Base-by-base conservation (phyloP, 2,113 vertebrate genomes). In the Misgurnus anguillicaudatus region DNA sequence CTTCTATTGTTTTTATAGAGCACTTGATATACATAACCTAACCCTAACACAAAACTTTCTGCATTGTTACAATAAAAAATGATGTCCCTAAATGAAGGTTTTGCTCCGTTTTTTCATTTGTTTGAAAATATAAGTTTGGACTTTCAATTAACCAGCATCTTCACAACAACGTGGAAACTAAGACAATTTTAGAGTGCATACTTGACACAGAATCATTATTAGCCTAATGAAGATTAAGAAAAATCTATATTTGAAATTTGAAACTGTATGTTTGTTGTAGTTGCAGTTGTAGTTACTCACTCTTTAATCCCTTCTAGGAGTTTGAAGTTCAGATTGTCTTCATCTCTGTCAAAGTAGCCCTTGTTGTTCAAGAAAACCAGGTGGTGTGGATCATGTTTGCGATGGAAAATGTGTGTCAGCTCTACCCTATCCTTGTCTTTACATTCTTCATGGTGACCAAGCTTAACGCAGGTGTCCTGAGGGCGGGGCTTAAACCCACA, bases 241-340 rank as follows among this genome's bases (percentile, higher is more conserved):
- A 53, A 0, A 51, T 63, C 9, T 21, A 62, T 63, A 0, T 24
- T 9, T 73, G 4, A 45, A 47, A 31, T 13, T 2, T 51, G 14
- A 51, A 3, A 51, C 14, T 51, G 2, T 51, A 11, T 9, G 17
- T 24, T 51, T 13, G 17, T 57, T 19, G 4, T 10, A 36, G 10
- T 11, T 41, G 24, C 24, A 31, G 24, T 11, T 41, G 24, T 3
- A 31, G 24, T 75, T 58, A 95, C 97, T 95, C 89, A 99, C 97
- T 98, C 97, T 84, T 93, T 93, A 82, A 99, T 98, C 89, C 98
- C 97, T 75, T 95, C 91, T 45, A 98, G 86, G 31, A 99, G 91
- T 89, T 92, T 94, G 90, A 97, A 98, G 89, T 99, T 93, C 81
- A 99, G 89, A 88, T 98, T 98, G 87, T 97, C 96, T 86, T 98